Evolutionary conservation across 2,113 vertebrate genomes (phyloP), one percentile per base, ranked within the genome.

Genomic region (Pardalotus punctatus): DNA sequence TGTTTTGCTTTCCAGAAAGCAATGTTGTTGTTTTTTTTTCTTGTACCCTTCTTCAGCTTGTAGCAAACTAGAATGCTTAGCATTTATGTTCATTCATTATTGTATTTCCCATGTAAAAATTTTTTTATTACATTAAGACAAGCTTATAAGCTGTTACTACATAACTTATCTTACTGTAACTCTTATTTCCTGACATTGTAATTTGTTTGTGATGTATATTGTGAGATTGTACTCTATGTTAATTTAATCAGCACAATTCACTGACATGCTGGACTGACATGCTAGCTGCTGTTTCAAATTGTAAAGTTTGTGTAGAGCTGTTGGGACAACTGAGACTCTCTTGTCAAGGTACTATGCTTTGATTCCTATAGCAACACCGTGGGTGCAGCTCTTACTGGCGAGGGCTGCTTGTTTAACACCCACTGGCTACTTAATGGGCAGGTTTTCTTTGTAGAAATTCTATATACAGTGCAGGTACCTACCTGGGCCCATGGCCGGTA

Each of bases 161-260:
- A 98, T 98, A 98, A 98, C 98, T 98, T 99, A 98, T 98, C 98
- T 99, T 98, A 99, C 98, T 99, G 99, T 99, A 99, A 98, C 98
- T 98, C 98, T 98, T 97, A 98, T 97, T 98, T 98, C 97, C 98
- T 93, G 94, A 98, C 98, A 98, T 98, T 99, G 98, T 98, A 98
- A 98, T 98, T 99, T 99, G 97, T 98, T 98, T 98, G 98, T 99
- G 98, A 99, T 99, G 99, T 99, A 99, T 99, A 99, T 99, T 99
- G 98, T 99, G 99, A 98, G 98, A 98, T 99, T 99, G 98, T 99
- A 99, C 98, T 99, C 98, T 98, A 98, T 99, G 99, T 99, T 99
- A 99, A 99, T 99, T 99, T 99, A 99, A 99, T 99, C 99, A 99
- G 99, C 99, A 99, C 99, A 99, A 99, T 99, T 99, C 99, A 99